Evolutionary conservation across 2,888 invertebrate genomes (phyloP).

Genomic region (Synergus gifuensis): DNA sequence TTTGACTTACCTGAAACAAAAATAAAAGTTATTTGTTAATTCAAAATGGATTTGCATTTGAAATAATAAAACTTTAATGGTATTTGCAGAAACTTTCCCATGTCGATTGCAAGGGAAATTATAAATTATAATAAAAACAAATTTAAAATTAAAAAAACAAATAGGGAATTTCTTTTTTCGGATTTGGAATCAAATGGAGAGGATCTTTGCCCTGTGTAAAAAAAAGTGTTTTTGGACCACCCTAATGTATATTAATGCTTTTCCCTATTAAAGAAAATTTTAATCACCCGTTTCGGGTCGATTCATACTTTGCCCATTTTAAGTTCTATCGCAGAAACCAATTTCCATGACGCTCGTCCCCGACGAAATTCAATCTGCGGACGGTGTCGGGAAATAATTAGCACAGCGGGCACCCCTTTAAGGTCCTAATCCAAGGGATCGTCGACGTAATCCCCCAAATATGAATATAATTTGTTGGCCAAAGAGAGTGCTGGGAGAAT

Average conservation of each 20-base stretch:
- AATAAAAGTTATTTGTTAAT: too few relatives aligned
- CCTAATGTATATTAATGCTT: background rate
- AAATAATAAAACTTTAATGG: too few relatives aligned
- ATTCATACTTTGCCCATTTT: background rate
- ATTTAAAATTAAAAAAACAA: too few relatives aligned
- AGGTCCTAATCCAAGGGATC: slow-evolving; percentile 73
- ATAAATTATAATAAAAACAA: too few relatives aligned
- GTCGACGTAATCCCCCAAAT: slow-evolving; percentile 73
- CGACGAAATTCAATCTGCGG: slow-evolving; percentile 72
- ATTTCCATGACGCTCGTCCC: slow-evolving; percentile 60
- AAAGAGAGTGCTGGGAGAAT: slow-evolving; percentile 46
- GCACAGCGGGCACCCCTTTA: slow-evolving; percentile 70
- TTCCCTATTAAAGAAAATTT: slow-evolving; percentile 24
- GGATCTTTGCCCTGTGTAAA: too few relatives aligned
- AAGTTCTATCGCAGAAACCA: slow-evolving; percentile 55
- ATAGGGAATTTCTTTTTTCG: too few relatives aligned
- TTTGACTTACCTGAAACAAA: too few relatives aligned
- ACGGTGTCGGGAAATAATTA: slow-evolving; percentile 73
- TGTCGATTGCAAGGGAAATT: too few relatives aligned
- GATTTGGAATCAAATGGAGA: too few relatives aligned
- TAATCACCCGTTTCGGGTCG: background rate
- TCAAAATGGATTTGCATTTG: too few relatives aligned
- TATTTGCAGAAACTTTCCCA: too few relatives aligned
- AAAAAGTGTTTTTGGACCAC: too few relatives aligned
- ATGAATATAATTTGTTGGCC: slow-evolving; percentile 75